Percentiles rank a stretch among this genome's conserved stretches.
Conservation (phyloP, 2,113 vertebrate genomes). For the Lagopus leucura region DNA sequence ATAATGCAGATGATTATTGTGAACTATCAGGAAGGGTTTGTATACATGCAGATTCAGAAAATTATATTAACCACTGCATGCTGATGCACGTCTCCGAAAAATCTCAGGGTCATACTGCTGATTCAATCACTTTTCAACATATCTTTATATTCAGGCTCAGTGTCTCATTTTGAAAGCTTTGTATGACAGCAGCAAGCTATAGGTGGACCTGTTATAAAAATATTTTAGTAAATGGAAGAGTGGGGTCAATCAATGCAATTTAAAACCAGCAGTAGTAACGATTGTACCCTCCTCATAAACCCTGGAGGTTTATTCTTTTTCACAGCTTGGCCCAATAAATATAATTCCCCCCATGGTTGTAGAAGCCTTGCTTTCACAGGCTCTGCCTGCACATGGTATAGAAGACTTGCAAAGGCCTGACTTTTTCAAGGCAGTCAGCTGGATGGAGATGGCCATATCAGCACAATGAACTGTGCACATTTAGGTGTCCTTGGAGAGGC, state of each 20-base stretch:
- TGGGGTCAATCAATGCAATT: not conserved
- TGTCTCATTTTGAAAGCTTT: not conserved
- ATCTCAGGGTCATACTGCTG: not conserved
- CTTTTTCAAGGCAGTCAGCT: not conserved
- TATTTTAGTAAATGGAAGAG: not conserved
- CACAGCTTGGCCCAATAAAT: no score
- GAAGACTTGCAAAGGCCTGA: not conserved
- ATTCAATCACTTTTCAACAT: not conserved
- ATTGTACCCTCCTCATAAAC: not conserved
- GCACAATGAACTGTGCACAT: not conserved
- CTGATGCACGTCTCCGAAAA: not conserved
- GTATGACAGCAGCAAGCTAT: not conserved
- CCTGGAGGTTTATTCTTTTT: not conserved
- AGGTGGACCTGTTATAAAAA: not conserved
- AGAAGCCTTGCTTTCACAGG: not conserved
- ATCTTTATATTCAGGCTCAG: not conserved
- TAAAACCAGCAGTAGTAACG: not conserved
- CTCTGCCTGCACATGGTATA: not conserved
- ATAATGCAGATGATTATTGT: not conserved
- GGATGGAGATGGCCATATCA: not conserved
- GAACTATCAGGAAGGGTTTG: not conserved
- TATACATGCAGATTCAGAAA: not conserved
- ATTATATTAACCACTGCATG: not conserved
- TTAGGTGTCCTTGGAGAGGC: fast-evolving
- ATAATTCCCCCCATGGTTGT: not conserved